These are phyloP conservation scores for Microdon myrmicae DNA, from an alignment of 2,888 invertebrate genomes.

Conservation along the genomic window DNA sequence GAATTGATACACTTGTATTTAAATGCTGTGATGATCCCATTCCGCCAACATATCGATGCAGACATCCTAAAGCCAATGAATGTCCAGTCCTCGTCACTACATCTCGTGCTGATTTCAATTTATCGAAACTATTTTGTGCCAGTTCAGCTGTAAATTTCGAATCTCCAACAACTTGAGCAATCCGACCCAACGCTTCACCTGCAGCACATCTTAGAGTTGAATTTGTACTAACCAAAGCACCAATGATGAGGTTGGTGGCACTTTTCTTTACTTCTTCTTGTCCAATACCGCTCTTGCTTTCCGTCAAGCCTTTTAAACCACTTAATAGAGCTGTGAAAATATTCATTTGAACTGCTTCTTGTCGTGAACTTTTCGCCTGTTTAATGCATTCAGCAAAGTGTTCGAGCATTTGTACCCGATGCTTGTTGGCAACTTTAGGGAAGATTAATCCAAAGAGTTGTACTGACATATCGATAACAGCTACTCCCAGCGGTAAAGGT, in stretches of 20 bases:
- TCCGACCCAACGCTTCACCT: conserved; percentile 92
- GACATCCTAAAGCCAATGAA: conserved; percentile 92
- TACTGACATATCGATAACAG: conserved; percentile 95
- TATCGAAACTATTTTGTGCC: conserved; percentile 89
- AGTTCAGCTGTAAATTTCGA: conserved; percentile 88
- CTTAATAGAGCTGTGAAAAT: conserved; percentile 92
- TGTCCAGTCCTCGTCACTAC: conserved; percentile 87
- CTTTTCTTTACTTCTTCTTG: conserved; percentile 91
- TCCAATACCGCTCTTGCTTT: conserved; percentile 85
- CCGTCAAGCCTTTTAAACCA: conserved; percentile 87
- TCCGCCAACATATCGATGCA: conserved; percentile 95
- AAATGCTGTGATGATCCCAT: conserved; percentile 95
- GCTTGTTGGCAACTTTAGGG: conserved; percentile 93
- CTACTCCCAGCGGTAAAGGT: conserved; percentile 91
- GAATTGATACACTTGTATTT: conserved; percentile 92
- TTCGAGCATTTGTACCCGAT: conserved; percentile 95
- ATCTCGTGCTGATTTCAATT: conserved; percentile 85
- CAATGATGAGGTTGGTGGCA: conserved; percentile 82
- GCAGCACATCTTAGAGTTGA: conserved; percentile 90
- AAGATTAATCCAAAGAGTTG: conserved; percentile 93
- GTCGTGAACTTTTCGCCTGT: conserved; percentile 90
- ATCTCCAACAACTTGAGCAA: conserved; percentile 90
- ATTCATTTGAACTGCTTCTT: conserved; percentile 96
- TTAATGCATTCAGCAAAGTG: conserved; percentile 96
- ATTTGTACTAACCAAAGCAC: conserved; percentile 79